phyloP scores from a whole-genome alignment of 2,888 invertebrate genomes.

The Drosophila maculinotata region DNA sequence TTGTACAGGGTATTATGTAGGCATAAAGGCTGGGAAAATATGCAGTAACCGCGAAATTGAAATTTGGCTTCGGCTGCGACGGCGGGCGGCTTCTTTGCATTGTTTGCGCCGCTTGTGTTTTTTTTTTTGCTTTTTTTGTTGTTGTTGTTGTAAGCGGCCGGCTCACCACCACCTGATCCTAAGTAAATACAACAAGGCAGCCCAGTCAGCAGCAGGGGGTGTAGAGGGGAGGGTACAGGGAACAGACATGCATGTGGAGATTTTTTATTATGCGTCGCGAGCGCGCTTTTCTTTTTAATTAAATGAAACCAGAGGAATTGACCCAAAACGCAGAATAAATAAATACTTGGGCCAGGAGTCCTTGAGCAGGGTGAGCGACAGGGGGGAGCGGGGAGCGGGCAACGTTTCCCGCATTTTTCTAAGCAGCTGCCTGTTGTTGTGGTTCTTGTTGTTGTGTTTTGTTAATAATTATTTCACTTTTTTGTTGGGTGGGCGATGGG shows the following conservation, averaged over 20 bases:
- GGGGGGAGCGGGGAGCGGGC: not conserved
- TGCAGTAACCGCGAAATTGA: conserved; percentile 81
- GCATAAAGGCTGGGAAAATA: conserved; percentile 72
- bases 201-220: not conserved
- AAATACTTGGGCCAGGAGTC: conserved; percentile 55
- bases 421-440: conserved; percentile 54
- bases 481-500: conserved; percentile 14
- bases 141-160: conserved; percentile 25
- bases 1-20: conserved; percentile 35
- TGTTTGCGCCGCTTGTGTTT: conserved; percentile 53
- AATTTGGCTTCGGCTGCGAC: conserved; percentile 72
- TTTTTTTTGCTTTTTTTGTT: conserved; percentile 6
- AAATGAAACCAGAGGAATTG: conserved; percentile 84
- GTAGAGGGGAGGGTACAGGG: not conserved
- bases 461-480: conserved; percentile 78
- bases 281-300: conserved; percentile 82
- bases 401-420: conserved; percentile 35
- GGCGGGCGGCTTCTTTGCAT: conserved; percentile 72
- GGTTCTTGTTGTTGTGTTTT: too few species aligned
- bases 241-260: conserved; percentile 67
- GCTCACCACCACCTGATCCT: conserved; percentile 83
- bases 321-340: conserved; percentile 82
- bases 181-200: conserved; percentile 76
- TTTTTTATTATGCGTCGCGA: conserved; percentile 65
- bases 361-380: not conserved